These are phyloP conservation scores for Clivina fossor DNA, from an alignment of 2,888 invertebrate genomes.

Conservation along the genomic window DNA sequence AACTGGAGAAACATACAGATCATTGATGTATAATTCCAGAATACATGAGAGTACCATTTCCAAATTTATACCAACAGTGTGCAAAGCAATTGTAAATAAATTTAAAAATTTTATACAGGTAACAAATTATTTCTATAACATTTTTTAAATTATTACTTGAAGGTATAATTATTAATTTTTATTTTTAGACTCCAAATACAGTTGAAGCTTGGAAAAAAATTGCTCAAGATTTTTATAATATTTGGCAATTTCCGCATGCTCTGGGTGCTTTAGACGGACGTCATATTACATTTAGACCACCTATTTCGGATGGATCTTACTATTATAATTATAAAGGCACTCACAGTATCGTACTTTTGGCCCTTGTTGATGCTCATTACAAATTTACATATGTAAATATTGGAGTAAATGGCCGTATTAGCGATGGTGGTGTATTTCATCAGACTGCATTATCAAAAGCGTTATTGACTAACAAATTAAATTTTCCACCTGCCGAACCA, in stretches of 20 bases:
- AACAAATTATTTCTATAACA: no score
- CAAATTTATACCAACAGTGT: constrained; percentile 42
- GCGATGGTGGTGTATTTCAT: constrained; percentile 31
- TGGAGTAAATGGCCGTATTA: constrained; percentile 33
- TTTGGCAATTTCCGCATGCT: constrained; percentile 43
- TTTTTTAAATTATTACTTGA: background rate
- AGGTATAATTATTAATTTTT: constrained; percentile 12
- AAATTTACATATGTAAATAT: constrained; percentile 32
- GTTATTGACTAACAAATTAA: constrained; percentile 18
- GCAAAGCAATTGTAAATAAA: constrained; percentile 40
- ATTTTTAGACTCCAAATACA: constrained; percentile 38
- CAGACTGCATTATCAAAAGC: constrained; percentile 20
- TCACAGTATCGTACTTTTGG: constrained; percentile 25
- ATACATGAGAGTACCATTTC: constrained; percentile 39
- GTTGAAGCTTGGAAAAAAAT: constrained; percentile 41
- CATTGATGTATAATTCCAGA: constrained; percentile 32
- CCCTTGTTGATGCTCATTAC: constrained; percentile 24
- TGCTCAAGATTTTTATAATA: constrained; percentile 39
- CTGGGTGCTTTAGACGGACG: constrained; percentile 38
- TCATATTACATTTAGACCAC: constrained; percentile 37
- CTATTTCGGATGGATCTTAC: constrained; percentile 32
- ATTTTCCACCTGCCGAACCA: constrained; percentile 18
- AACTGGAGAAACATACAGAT: constrained; percentile 34
- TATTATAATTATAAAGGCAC: constrained; percentile 38
- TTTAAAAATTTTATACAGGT: constrained; percentile 35